Evolutionary conservation across 2,113 vertebrate species (phyloP).

Genomic region (Delphinus delphis): DNA sequence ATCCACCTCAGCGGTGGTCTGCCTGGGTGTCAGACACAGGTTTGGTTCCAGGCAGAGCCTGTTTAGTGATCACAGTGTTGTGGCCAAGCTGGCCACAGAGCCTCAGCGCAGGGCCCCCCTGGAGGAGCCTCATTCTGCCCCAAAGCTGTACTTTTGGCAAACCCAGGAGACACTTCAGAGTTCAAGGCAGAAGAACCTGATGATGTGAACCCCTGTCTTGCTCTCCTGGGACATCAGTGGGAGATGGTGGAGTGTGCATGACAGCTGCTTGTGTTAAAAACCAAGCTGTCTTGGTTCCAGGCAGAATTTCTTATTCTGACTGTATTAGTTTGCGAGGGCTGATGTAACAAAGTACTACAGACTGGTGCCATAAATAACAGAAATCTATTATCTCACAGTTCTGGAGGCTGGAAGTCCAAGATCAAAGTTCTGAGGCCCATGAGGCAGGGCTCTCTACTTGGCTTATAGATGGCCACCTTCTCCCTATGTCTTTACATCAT

Average conservation of each 20-base stretch:
- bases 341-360: not conserved
- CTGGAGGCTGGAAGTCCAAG: not conserved
- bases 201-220: not conserved
- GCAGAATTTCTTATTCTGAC: not conserved
- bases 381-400: not conserved
- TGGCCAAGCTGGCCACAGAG: not conserved
- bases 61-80: not conserved
- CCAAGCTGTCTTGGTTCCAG: not conserved
- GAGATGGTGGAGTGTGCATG: fast-evolving
- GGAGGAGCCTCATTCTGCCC: not conserved
- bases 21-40: not conserved
- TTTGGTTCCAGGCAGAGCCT: not conserved
- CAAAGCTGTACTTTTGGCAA: not conserved
- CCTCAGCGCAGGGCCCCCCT: not conserved
- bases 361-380: not conserved
- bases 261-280: not conserved
- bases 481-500: not conserved
- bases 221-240: too few species aligned
- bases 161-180: not conserved
- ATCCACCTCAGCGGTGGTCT: too few species aligned
- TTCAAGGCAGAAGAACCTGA: not conserved
- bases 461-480: not conserved
- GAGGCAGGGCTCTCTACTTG: not conserved
- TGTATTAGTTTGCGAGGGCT: not conserved
- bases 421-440: not conserved